Percentiles rank a stretch among this genome's conserved stretches.
Evolutionary conservation across 2,797 vertebrate species (phyloP).

Genomic region (Malacoraja senta): DNA sequence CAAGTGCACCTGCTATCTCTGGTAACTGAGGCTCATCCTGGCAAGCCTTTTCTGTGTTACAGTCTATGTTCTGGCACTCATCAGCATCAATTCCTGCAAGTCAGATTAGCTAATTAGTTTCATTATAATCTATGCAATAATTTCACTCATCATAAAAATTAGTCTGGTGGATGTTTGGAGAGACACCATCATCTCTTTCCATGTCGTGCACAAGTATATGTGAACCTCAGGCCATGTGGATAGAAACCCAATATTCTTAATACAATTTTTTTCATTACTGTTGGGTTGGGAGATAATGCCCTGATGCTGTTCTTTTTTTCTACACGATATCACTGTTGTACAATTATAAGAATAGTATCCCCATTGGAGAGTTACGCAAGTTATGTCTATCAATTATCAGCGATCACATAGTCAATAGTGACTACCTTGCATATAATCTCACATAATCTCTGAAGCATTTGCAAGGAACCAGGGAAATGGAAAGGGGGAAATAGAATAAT

Average conservation of each 20-base stretch:
- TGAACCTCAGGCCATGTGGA: neutral
- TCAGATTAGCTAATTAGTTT: neutral
- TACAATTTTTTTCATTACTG: neutral
- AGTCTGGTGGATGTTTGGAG: neutral
- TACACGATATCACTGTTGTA: neutral
- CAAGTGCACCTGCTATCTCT: neutral
- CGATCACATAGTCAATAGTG: neutral
- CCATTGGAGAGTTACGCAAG: neutral
- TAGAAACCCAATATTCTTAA: neutral
- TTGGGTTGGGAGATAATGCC: neutral
- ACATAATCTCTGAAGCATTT: neutral
- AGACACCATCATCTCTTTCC: neutral
- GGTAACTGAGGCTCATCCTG: neutral
- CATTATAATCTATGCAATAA: neutral
- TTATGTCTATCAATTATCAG: neutral
- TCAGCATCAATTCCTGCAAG: neutral
- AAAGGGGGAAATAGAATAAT: neutral
- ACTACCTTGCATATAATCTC: neutral
- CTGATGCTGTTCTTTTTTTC: neutral
- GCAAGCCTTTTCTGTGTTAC: neutral
- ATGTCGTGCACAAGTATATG: neutral
- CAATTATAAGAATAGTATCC: neutral
- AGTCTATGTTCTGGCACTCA: neutral
- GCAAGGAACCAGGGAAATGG: neutral
- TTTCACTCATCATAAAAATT: neutral